phyloP scores from a whole-genome alignment of 2,888 invertebrate genomes.

The Sarcophaga subvicina region DNA sequence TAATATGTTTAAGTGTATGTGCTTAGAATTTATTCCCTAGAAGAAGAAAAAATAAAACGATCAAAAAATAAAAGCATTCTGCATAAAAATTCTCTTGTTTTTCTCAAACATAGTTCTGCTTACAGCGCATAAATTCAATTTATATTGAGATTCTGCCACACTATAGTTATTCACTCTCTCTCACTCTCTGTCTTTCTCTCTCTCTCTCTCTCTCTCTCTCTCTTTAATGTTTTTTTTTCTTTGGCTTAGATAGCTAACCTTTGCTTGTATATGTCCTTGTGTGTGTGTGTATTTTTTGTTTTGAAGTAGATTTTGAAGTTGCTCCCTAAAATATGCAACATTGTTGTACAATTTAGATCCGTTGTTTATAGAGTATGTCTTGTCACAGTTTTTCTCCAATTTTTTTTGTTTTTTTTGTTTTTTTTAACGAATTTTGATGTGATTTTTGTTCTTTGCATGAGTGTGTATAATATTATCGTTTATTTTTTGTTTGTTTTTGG shows the following conservation, averaged over 20 bases:
- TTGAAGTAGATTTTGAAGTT: slow-evolving; percentile 40
- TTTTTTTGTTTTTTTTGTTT: not conserved
- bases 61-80: too few species aligned
- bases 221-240: not conserved
- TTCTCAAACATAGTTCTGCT: slow-evolving; percentile 50
- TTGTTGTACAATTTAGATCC: slow-evolving; percentile 42
- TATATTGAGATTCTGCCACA: slow-evolving; percentile 46
- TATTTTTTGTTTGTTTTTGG: slow-evolving; percentile 37
- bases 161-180: not conserved
- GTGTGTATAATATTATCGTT: slow-evolving; percentile 16
- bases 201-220: too few species aligned
- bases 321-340: slow-evolving; percentile 67
- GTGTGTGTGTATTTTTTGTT: not conserved
- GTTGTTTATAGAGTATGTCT: slow-evolving; percentile 26
- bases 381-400: not conserved
- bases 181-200: too few species aligned
- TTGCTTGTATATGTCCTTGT: too few species aligned
- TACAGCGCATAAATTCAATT: slow-evolving; percentile 68
- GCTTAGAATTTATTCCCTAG: too few species aligned
- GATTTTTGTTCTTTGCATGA: slow-evolving; percentile 15
- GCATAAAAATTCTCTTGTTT: slow-evolving; percentile 15
- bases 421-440: slow-evolving; percentile 43
- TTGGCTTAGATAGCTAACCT: too few species aligned
- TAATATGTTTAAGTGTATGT: too few species aligned
- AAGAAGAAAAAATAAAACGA: too few species aligned